Evolutionary conservation across 2,888 invertebrate species (phyloP).

Genomic region (Nomada hirtipes): DNA sequence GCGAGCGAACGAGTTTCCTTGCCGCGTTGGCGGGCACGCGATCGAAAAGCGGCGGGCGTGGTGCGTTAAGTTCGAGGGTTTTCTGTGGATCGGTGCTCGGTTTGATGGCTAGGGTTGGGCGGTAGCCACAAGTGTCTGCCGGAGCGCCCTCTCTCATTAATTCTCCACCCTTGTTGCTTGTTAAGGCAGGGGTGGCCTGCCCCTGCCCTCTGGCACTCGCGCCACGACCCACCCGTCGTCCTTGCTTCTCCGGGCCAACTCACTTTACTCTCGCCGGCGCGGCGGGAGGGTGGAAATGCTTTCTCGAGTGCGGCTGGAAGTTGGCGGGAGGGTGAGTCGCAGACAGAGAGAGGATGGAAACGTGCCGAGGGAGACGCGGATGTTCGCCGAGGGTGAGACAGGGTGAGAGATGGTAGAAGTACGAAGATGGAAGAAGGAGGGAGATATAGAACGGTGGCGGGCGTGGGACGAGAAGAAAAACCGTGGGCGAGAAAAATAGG

Average conservation of each 20-base stretch:
- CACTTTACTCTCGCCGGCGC: slow-evolving; percentile 62
- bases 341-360: slow-evolving; percentile 52
- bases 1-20: slow-evolving; percentile 22
- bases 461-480: slow-evolving; percentile 42
- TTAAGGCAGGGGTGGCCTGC: slow-evolving; percentile 80
- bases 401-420: slow-evolving; percentile 33
- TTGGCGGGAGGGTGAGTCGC: slow-evolving; percentile 53
- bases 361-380: slow-evolving; percentile 32
- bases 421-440: slow-evolving; percentile 20
- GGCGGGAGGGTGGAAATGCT: slow-evolving; percentile 77
- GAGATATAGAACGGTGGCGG: slow-evolving; percentile 31
- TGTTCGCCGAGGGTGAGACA: slow-evolving; percentile 27
- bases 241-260: slow-evolving; percentile 73
- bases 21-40: slow-evolving; percentile 47
- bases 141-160: slow-evolving; percentile 84
- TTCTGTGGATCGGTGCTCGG: slow-evolving; percentile 75
- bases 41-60: slow-evolving; percentile 63
- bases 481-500: slow-evolving; percentile 54
- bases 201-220: slow-evolving; percentile 69
- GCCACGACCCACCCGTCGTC: slow-evolving; percentile 57
- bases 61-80: slow-evolving; percentile 72
- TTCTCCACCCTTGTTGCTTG: slow-evolving; percentile 84
- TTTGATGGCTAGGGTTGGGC: slow-evolving; percentile 80
- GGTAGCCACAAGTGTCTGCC: slow-evolving; percentile 84
- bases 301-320: slow-evolving; percentile 74